phyloP scores from a whole-genome alignment of 2,888 invertebrate genomes.

The Plemyria rubiginata region DNA sequence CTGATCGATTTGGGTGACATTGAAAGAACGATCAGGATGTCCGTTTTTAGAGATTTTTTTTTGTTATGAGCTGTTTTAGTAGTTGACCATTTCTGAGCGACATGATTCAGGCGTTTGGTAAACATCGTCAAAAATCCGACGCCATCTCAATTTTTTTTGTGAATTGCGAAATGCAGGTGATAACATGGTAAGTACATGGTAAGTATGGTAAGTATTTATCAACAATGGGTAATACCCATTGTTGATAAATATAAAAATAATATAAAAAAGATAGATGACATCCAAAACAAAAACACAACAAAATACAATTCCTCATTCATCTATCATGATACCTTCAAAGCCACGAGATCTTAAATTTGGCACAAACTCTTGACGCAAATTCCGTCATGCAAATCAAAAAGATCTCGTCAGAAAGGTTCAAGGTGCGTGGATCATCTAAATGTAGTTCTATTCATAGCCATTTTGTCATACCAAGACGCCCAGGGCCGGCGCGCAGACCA shows the following conservation, averaged over 20 bases:
- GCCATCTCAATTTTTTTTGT: too few species aligned
- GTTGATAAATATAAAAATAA: too few species aligned
- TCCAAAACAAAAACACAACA: too few species aligned
- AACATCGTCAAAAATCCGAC: too few species aligned
- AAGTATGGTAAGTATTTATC: too few species aligned
- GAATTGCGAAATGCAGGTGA: too few species aligned
- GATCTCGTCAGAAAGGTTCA: slow-evolving; percentile 11
- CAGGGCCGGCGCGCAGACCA: slow-evolving; percentile 32
- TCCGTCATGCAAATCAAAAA: slow-evolving; percentile 11
- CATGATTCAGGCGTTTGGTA: neutral
- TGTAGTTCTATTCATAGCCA: slow-evolving; percentile 41
- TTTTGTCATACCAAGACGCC: slow-evolving; percentile 43
- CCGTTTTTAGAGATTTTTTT: slow-evolving; percentile 41
- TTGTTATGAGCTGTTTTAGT: neutral
- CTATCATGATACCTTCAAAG: too few species aligned
- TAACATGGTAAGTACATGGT: too few species aligned
- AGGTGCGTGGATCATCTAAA: slow-evolving; percentile 26
- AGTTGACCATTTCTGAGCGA: neutral
- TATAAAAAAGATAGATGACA: too few species aligned
- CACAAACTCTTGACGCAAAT: neutral
- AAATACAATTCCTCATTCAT: too few species aligned
- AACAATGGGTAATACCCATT: too few species aligned
- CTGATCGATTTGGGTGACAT: slow-evolving; percentile 76
- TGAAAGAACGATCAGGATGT: slow-evolving; percentile 57
- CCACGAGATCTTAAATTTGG: too few species aligned